Evolutionary conservation across 2,888 invertebrate species (phyloP).

Genomic region (Parasteatoda lunata): DNA sequence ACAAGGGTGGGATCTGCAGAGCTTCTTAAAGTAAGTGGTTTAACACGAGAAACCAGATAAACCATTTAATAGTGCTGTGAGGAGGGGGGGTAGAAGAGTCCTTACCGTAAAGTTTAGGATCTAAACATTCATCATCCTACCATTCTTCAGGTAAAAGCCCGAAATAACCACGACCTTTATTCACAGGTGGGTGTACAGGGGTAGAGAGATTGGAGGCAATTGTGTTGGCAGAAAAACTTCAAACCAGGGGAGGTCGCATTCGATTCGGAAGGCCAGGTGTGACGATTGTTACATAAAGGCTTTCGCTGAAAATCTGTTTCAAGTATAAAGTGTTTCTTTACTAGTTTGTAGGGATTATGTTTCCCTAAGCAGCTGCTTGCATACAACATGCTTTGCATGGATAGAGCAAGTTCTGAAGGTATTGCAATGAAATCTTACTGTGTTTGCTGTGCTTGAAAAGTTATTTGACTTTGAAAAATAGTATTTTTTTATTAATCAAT

Average conservation of each 20-base stretch:
- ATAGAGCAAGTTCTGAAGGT: constrained; percentile 27
- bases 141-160: constrained; percentile 19
- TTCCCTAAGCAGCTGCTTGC: constrained; percentile 43
- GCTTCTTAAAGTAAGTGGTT: constrained; percentile 49
- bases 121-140: constrained; percentile 30
- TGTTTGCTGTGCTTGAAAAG: constrained; percentile 33
- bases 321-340: constrained; percentile 61
- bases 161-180: constrained; percentile 7
- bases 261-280: constrained; percentile 52
- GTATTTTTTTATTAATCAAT: too few species aligned
- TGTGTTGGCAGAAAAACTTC: constrained; percentile 19
- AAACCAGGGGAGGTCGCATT: constrained; percentile 25
- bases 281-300: constrained; percentile 57
- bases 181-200: constrained; percentile 12
- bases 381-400: constrained; percentile 9
- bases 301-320: constrained; percentile 36
- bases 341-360: constrained; percentile 57
- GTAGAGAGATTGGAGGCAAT: background rate
- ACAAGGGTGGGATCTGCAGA: background rate
- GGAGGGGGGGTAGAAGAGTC: background rate
- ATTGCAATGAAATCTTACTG: background rate
- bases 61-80: constrained; percentile 54
- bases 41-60: constrained; percentile 62
- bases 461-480: constrained; percentile 11
- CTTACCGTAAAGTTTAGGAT: background rate